A percentile compares a stretch with the other conserved stretches of the same genome.
phyloP scores from a whole-genome alignment of 1,140 invertebrate species.

The Drosophila micromelanica region DNA sequence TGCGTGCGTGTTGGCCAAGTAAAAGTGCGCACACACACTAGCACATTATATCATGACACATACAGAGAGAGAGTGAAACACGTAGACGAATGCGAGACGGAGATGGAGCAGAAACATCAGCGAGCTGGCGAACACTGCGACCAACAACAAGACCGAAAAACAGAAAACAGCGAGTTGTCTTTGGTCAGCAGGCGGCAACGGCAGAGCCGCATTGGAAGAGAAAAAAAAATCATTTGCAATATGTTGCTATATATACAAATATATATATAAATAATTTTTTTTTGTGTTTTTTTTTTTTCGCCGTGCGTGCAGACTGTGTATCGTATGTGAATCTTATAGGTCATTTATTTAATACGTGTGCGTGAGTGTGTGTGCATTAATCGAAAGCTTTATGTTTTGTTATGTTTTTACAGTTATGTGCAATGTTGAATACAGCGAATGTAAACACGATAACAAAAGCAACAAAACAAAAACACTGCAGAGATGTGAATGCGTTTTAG shows the following conservation, averaged over 20 bases:
- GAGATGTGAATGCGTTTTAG: slow-evolving; percentile 25
- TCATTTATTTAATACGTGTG: slow-evolving; percentile 14
- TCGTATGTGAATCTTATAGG: slow-evolving; percentile 30
- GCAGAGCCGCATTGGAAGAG: slow-evolving; percentile 35
- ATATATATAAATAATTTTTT: not conserved
- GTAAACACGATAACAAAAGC: slow-evolving; percentile 49
- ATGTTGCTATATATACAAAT: slow-evolving; percentile 17
- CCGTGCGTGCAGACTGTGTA: slow-evolving; percentile 22
- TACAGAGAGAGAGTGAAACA: slow-evolving; percentile 45
- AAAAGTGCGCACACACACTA: slow-evolving; percentile 29
- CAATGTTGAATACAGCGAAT: slow-evolving; percentile 62
- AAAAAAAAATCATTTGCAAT: slow-evolving; percentile 37
- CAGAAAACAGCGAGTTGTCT: slow-evolving; percentile 39
- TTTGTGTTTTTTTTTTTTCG: slow-evolving; percentile 12
- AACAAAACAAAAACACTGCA: slow-evolving; percentile 20
- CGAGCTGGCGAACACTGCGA: slow-evolving; percentile 38
- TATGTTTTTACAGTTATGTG: slow-evolving; percentile 63
- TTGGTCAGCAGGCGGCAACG: slow-evolving; percentile 43
- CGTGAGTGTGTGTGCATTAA: slow-evolving; percentile 3
- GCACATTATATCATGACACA: slow-evolving; percentile 38
- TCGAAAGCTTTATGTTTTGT: slow-evolving; percentile 23
- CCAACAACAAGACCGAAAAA: slow-evolving; percentile 38
- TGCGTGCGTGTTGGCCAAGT: slow-evolving; percentile 47
- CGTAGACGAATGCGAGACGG: slow-evolving; percentile 42
- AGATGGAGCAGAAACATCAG: slow-evolving; percentile 30